Evolutionary conservation across 2,888 invertebrate genomes (phyloP).

Genomic region (Eudemis profundana): DNA sequence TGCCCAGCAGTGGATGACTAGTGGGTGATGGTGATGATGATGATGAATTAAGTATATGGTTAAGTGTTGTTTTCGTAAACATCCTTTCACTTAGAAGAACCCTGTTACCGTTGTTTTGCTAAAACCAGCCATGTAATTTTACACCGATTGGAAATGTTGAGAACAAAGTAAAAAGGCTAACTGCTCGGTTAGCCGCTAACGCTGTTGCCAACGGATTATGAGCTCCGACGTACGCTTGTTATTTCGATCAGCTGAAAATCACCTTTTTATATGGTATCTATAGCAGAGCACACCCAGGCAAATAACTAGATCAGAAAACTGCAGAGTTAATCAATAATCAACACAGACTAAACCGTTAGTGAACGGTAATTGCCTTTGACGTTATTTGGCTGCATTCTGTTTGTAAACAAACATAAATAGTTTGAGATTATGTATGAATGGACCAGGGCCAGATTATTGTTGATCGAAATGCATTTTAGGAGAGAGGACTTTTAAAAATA

Average conservation of each 20-base stretch:
- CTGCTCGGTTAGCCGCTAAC: slow-evolving; percentile 12
- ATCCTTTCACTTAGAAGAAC: no score
- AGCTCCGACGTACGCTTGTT: slow-evolving; percentile 24
- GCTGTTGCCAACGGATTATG: slow-evolving; percentile 29
- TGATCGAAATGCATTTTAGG: slow-evolving; percentile 9
- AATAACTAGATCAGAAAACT: slow-evolving; percentile 12
- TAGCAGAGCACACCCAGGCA: background rate
- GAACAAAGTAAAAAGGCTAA: slow-evolving; percentile 27
- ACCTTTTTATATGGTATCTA: slow-evolving; percentile 2
- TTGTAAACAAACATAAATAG: slow-evolving; percentile 20
- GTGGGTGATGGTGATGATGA: no score
- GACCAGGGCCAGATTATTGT: background rate
- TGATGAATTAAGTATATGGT: no score
- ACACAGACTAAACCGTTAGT: background rate
- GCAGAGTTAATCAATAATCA: background rate
- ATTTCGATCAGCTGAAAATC: slow-evolving; percentile 12
- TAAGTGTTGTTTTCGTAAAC: no score
- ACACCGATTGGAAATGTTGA: slow-evolving; percentile 9
- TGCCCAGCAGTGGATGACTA: no score
- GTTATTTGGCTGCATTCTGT: slow-evolving; percentile 8
- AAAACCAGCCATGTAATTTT: background rate
- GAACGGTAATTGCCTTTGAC: background rate
- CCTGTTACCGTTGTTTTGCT: no score
- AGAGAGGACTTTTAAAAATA: background rate
- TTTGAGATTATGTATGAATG: slow-evolving; percentile 8